phyloP scores from a whole-genome alignment of 2,113 vertebrate genomes.

The Leptosomus discolor region DNA sequence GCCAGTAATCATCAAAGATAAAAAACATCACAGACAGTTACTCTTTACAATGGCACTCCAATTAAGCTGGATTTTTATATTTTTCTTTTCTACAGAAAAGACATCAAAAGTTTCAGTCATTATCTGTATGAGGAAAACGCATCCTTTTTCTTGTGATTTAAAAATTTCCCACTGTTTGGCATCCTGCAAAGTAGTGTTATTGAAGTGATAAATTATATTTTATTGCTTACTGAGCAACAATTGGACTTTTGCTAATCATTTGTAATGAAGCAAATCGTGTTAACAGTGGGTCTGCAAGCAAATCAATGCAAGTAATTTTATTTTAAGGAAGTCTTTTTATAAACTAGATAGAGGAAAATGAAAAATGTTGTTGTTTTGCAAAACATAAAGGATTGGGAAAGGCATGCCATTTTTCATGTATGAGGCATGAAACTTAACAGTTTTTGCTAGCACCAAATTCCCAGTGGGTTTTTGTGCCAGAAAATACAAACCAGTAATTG shows the following conservation, averaged over 20 bases:
- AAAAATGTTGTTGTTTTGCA: background rate
- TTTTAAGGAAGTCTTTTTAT: background rate
- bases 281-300: constrained; percentile 3
- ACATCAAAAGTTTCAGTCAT: background rate
- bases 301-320: constrained; percentile 4
- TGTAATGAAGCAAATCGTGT: constrained; percentile 21
- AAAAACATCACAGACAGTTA: background rate
- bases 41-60: background rate
- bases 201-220: constrained; percentile 53
- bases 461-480: background rate
- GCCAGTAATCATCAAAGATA: background rate
- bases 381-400: background rate
- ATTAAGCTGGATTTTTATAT: background rate
- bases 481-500: background rate
- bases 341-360: background rate
- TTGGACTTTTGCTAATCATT: constrained; percentile 30
- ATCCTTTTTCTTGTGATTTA: background rate
- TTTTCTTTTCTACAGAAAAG: background rate
- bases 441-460: background rate
- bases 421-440: background rate
- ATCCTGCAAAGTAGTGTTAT: background rate
- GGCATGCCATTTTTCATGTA: background rate
- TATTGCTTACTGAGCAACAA: background rate
- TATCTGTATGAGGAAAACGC: background rate
- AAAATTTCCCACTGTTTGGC: background rate